Percentiles rank a stretch among this genome's conserved stretches.
Conservation (phyloP, 2,797 vertebrate genomes). For the Myioborus melanocephalus region DNA sequence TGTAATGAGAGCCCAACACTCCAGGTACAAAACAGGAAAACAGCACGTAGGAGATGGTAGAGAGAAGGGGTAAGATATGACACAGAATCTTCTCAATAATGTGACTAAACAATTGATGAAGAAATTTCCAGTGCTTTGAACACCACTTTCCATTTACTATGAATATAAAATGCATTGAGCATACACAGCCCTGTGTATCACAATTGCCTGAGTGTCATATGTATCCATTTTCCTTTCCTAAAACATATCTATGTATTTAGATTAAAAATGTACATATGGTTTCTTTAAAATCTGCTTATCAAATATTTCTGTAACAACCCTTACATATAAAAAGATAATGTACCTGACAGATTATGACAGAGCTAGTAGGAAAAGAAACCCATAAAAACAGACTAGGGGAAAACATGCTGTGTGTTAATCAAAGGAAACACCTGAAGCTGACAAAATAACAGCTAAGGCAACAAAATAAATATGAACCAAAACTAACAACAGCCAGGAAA, state of each 20-base stretch:
- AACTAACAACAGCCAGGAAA: not conserved
- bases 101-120: constrained; percentile 50
- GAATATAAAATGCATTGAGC: not conserved
- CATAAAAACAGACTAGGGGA: not conserved
- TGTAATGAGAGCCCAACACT: not conserved
- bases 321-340: not conserved
- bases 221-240: not conserved
- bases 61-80: not conserved
- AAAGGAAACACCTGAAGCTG: constrained; percentile 39
- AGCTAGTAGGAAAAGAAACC: not conserved
- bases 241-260: not conserved
- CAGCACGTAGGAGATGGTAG: not conserved
- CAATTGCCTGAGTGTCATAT: constrained; percentile 3
- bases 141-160: constrained; percentile 35
- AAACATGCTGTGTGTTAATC: constrained; percentile 15
- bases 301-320: not conserved
- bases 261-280: not conserved
- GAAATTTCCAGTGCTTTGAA: not conserved
- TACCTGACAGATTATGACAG: constrained; percentile 19
- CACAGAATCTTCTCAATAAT: constrained; percentile 17
- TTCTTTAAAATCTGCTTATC: not conserved
- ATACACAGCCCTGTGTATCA: constrained; percentile 4
- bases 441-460: constrained; percentile 26
- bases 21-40: not conserved
- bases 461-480: not conserved